These are phyloP conservation scores for Astyanax mexicanus DNA, from an alignment of 2,797 vertebrate species.

Conservation along the genomic window DNA sequence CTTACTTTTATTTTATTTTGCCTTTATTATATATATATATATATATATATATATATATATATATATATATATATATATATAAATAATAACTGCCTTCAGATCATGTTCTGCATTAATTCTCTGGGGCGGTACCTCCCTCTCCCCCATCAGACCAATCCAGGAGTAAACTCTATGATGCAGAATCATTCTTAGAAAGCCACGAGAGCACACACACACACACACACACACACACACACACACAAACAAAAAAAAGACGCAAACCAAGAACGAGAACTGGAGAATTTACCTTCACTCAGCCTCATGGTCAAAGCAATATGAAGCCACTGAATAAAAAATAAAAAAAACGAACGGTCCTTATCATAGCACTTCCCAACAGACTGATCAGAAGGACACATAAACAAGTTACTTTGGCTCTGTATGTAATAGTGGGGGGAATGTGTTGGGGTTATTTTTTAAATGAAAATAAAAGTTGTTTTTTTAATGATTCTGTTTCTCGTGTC, in stretches of 20 bases:
- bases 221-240: neutral
- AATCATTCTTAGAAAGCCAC: conserved; percentile 78
- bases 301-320: conserved; percentile 83
- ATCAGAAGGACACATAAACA: conserved; percentile 76
- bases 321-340: too few species aligned
- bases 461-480: conserved; percentile 86
- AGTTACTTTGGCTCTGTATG: conserved; percentile 82
- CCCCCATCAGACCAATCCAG: conserved; percentile 29
- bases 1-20: too few species aligned
- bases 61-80: too few species aligned
- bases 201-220: conserved; percentile 71
- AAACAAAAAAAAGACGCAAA: conserved; percentile 61
- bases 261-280: conserved; percentile 45
- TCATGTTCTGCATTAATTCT: too few species aligned
- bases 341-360: conserved; percentile 79
- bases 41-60: too few species aligned
- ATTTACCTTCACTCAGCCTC: conserved; percentile 74
- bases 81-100: conserved; percentile 77
- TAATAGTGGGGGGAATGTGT: conserved; percentile 81
- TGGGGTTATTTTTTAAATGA: conserved; percentile 86
- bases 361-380: conserved; percentile 84
- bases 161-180: conserved; percentile 74
- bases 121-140: conserved; percentile 39
- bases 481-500: conserved; percentile 54
- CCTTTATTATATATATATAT: too few species aligned